Evolutionary conservation across 2,888 invertebrate genomes (phyloP).

Genomic region (Clostera curtula): DNA sequence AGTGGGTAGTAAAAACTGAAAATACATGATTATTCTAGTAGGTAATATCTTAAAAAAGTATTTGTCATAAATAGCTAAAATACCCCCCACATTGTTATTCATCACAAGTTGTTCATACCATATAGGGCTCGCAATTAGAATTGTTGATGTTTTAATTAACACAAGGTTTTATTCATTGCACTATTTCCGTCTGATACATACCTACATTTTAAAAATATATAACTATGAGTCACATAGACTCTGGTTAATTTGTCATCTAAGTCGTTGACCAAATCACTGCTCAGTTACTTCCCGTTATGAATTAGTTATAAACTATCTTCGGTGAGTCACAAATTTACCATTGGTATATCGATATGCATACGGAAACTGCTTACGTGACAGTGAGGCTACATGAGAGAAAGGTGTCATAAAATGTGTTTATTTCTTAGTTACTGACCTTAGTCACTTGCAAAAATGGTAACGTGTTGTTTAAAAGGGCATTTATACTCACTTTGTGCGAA

Average conservation of each 20-base stretch:
- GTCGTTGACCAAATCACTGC: conserved; percentile 59
- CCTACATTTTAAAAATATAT: no score
- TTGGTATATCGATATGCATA: conserved; percentile 8
- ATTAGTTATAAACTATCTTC: conserved; percentile 42
- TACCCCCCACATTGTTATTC: conserved; percentile 17
- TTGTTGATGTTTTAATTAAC: conserved; percentile 12
- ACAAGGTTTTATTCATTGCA: conserved; percentile 7
- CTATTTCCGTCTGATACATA: no score
- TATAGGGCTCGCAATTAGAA: no score
- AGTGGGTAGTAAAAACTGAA: no score
- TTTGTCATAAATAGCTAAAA: no score
- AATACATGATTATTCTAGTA: no score
- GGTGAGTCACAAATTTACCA: conserved; percentile 51
- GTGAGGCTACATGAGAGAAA: conserved; percentile 28
- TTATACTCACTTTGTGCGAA: conserved; percentile 83
- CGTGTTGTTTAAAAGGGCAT: conserved; percentile 22
- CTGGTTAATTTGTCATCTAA: no score
- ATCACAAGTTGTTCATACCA: no score
- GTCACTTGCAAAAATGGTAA: conserved; percentile 20
- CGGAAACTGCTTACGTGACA: conserved; percentile 42
- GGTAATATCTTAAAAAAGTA: no score
- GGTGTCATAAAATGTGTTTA: conserved; percentile 25
- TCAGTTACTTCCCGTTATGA: conserved; percentile 62
- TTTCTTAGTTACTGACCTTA: conserved; percentile 26
- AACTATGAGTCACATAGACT: no score